A percentile compares a stretch with the other conserved stretches of the same genome.
Conservation (phyloP, 2,888 invertebrate genomes). For the Rhagium mordax region DNA sequence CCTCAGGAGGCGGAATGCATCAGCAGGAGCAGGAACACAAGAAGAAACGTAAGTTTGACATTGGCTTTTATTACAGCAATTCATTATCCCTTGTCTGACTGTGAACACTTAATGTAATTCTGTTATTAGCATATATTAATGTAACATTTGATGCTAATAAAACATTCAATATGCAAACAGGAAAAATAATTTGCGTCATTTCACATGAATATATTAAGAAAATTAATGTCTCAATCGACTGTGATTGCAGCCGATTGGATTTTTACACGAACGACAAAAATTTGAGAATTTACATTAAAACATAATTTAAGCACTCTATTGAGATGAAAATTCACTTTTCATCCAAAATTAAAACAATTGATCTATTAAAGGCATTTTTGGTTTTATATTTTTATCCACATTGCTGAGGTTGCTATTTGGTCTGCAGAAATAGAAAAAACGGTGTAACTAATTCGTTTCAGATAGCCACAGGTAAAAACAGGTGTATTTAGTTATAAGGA, state of each 20-base stretch:
- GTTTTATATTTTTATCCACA: too few relatives aligned
- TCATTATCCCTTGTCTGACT: conserved; percentile 20
- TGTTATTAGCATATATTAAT: conserved; percentile 38
- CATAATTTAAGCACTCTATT: too few relatives aligned
- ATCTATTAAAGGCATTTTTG: too few relatives aligned
- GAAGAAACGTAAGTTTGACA: conserved; percentile 67
- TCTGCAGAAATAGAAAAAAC: too few relatives aligned
- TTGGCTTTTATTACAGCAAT: conserved; percentile 18
- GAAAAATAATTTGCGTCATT: conserved; percentile 30
- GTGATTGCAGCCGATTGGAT: neutral
- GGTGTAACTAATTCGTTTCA: too few relatives aligned
- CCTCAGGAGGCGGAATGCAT: conserved; percentile 65
- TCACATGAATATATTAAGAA: conserved; percentile 29
- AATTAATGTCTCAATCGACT: conserved; percentile 30
- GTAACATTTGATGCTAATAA: conserved; percentile 29
- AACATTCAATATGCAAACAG: conserved; percentile 34
- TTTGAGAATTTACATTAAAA: too few relatives aligned
- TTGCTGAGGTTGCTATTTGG: too few relatives aligned
- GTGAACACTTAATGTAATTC: conserved; percentile 30
- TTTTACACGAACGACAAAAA: neutral
- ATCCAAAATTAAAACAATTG: too few relatives aligned
- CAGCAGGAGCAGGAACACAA: conserved; percentile 67
- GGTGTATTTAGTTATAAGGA: too few relatives aligned
- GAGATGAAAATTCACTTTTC: too few relatives aligned
- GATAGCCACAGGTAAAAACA: too few relatives aligned